Evolutionary conservation across 2,888 invertebrate genomes (phyloP).

Genomic region (Ormyrus thymus): DNA sequence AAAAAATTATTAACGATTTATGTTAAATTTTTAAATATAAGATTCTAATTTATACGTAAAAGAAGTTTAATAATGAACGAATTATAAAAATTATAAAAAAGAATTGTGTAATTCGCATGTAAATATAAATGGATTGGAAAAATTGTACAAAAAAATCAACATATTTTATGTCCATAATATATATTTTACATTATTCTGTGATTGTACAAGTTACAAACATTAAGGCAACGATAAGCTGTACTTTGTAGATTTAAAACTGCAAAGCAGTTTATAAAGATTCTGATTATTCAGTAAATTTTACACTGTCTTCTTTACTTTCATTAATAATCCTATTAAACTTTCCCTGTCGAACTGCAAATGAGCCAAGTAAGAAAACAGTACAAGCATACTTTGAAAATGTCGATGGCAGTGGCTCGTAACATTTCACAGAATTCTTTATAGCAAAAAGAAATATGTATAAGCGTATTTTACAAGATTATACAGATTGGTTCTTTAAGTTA

Average conservation of each 20-base stretch:
- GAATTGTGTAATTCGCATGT: neutral
- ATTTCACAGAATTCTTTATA: conserved; percentile 47
- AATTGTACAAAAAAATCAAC: conserved; percentile 18
- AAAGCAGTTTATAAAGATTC: conserved; percentile 51
- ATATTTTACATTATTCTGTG: conserved; percentile 57
- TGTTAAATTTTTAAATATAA: too few species aligned
- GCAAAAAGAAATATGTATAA: conserved; percentile 50
- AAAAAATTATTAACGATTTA: too few species aligned
- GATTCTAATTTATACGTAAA: too few species aligned
- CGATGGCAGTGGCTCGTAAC: conserved; percentile 35
- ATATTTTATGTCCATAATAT: conserved; percentile 50
- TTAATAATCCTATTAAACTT: conserved; percentile 2
- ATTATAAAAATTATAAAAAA: conserved; percentile 2
- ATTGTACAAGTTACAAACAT: conserved; percentile 59
- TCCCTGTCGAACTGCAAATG: neutral
- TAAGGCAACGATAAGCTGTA: conserved; percentile 58
- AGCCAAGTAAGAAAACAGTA: conserved; percentile 22
- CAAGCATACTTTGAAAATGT: conserved; percentile 7
- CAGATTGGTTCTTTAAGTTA: conserved; percentile 45
- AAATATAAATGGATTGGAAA: conserved; percentile 24
- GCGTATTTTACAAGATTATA: conserved; percentile 57
- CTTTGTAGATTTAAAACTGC: conserved; percentile 46
- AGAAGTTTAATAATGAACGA: neutral
- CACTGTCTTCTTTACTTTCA: conserved; percentile 19
- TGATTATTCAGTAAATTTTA: conserved; percentile 30